Evolutionary conservation across 2,888 invertebrate genomes (phyloP).

Genomic region (Melanotus villosus): DNA sequence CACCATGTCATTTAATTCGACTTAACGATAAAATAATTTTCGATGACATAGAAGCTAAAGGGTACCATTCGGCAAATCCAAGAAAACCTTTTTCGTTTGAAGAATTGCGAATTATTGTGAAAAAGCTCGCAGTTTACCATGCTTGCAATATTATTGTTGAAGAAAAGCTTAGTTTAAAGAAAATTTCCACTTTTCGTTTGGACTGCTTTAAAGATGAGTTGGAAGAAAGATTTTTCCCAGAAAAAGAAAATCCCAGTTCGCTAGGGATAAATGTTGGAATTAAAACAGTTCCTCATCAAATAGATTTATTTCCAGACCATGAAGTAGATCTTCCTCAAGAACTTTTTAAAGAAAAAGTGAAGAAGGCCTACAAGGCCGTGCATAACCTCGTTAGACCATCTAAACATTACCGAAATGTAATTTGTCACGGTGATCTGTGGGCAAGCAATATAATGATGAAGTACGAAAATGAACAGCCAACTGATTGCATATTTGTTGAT

Average conservation of each 20-base stretch:
- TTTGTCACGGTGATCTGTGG: slow-evolving; percentile 77
- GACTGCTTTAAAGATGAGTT: slow-evolving; percentile 13
- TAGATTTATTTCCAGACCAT: slow-evolving; percentile 13
- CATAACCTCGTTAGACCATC: slow-evolving; percentile 62
- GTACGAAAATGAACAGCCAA: slow-evolving; percentile 47
- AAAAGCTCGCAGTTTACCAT: slow-evolving; percentile 29
- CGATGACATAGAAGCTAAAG: slow-evolving; percentile 12
- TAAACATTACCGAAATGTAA: slow-evolving; percentile 68
- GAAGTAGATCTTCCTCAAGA: background rate
- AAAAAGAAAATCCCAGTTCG: background rate
- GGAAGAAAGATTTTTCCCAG: slow-evolving; percentile 17
- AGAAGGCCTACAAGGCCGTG: slow-evolving; percentile 35
- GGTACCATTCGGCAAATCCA: slow-evolving; percentile 1
- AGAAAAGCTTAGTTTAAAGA: slow-evolving; percentile 15
- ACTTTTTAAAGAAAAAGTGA: slow-evolving; percentile 7
- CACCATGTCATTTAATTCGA: slow-evolving; percentile 16
- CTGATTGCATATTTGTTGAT: slow-evolving; percentile 63
- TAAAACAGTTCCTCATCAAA: slow-evolving; percentile 8
- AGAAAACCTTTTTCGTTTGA: slow-evolving; percentile 4
- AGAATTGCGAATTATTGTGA: slow-evolving; percentile 13
- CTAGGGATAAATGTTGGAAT: background rate
- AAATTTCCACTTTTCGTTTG: background rate
- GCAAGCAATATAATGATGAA: slow-evolving; percentile 69
- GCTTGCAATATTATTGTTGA: slow-evolving; percentile 25
- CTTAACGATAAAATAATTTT: slow-evolving; percentile 20